Percentiles rank a stretch among this genome's conserved stretches.
These are phyloP conservation scores for Muscicapa adusta DNA, from an alignment of 2,113 vertebrate species.

Conservation along the genomic window DNA sequence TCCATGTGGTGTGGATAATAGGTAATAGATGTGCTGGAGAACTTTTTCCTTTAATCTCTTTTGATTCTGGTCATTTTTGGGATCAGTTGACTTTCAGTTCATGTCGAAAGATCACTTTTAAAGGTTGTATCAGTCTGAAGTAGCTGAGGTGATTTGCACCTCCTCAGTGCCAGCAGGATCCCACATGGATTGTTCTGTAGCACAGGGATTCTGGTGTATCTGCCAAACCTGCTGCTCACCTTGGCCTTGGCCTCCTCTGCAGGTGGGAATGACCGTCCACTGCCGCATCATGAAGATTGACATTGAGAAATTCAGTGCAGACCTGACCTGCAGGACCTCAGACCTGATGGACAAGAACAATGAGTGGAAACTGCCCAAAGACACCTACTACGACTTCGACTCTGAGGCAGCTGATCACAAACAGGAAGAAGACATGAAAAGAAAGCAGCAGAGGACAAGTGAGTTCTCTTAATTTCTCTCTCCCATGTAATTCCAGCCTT, in stretches of 20 bases:
- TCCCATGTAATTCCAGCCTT: background rate
- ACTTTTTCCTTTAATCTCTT: background rate
- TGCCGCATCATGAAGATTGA: slow-evolving; percentile 99
- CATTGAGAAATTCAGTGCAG: slow-evolving; percentile 97
- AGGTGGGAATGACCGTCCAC: slow-evolving; percentile 99
- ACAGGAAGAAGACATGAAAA: slow-evolving; percentile 90
- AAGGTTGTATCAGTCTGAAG: background rate
- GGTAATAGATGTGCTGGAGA: background rate
- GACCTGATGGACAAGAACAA: slow-evolving; percentile 97
- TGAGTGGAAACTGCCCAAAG: slow-evolving; percentile 97
- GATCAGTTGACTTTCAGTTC: background rate
- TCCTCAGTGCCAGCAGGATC: background rate
- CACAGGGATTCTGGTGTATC: rapidly evolving
- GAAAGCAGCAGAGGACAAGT: slow-evolving; percentile 97
- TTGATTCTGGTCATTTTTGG: background rate
- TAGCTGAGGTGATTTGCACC: background rate
- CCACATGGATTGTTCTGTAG: background rate
- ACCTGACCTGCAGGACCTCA: slow-evolving; percentile 95
- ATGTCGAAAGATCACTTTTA: background rate
- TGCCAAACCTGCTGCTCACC: background rate
- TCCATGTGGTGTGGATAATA: background rate
- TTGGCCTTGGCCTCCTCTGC: background rate
- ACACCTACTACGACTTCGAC: slow-evolving; percentile 96
- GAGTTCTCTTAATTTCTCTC: slow-evolving; percentile 57
- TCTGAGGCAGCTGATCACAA: slow-evolving; percentile 90